phyloP scores from a whole-genome alignment of 2,797 vertebrate genomes.

The Micrastur ruficollis region DNA sequence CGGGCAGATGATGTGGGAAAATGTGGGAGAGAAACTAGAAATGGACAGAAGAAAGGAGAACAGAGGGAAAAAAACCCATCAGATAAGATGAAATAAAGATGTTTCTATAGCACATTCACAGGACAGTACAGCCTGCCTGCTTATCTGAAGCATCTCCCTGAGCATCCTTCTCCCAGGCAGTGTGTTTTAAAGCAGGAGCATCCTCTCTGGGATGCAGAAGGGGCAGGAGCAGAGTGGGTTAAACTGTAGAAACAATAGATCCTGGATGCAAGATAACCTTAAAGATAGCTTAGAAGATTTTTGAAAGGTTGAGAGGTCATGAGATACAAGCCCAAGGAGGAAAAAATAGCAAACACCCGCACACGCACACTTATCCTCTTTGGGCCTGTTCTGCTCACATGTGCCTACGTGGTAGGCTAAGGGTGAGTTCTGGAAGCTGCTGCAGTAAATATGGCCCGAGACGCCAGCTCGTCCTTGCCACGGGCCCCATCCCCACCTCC shows the following conservation, averaged over 20 bases:
- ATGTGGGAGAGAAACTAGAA: not conserved
- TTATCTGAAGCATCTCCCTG: not conserved
- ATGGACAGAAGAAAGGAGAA: not conserved
- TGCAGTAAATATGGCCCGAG: not conserved
- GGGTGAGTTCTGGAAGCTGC: not conserved
- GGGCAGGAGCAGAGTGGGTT: not conserved
- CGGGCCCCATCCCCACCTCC: accelerated
- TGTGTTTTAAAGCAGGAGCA: not conserved
- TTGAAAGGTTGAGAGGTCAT: not conserved
- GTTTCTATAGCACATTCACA: not conserved
- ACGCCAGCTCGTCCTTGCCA: not conserved
- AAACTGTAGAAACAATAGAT: not conserved
- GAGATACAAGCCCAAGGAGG: accelerated
- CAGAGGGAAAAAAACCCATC: accelerated
- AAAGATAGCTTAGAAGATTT: not conserved
- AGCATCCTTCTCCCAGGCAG: not conserved
- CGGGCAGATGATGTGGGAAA: not conserved
- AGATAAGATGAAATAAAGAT: not conserved
- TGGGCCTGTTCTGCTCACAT: not conserved
- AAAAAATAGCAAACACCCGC: not conserved
- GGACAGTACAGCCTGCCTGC: not conserved
- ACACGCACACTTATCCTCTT: accelerated
- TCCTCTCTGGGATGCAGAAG: not conserved
- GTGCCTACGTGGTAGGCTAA: not conserved
- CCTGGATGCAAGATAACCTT: not conserved